These are phyloP conservation scores for Chaetorhynchus papuensis DNA, from an alignment of 2,113 vertebrate genomes.

Conservation along the genomic window DNA sequence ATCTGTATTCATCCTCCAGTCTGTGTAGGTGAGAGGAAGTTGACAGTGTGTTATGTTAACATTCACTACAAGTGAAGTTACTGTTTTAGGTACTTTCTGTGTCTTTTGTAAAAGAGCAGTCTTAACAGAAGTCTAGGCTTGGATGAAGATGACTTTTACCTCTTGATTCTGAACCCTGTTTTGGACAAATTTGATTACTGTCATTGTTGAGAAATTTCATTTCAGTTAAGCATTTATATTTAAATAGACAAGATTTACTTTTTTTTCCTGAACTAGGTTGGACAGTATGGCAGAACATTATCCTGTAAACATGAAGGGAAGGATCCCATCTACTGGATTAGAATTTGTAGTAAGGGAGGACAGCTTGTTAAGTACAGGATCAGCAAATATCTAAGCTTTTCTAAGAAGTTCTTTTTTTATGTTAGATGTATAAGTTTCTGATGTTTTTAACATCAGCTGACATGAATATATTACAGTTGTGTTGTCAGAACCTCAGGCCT, in stretches of 20 bases:
- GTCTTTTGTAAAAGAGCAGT: not conserved
- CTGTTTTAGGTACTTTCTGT: not conserved
- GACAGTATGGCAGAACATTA: not conserved
- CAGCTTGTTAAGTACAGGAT: not conserved
- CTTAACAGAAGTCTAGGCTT: not conserved
- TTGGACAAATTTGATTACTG: not conserved
- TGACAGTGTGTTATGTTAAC: not conserved
- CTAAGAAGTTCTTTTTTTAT: not conserved
- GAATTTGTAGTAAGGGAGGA: not conserved
- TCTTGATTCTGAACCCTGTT: not conserved
- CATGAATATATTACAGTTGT: not conserved
- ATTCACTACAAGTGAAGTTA: not conserved
- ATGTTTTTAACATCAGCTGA: not conserved
- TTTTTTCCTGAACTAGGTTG: not conserved
- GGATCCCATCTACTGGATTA: not conserved
- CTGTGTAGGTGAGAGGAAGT: not conserved
- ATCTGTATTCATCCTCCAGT: not conserved
- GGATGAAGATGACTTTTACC: not conserved
- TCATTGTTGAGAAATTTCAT: not conserved
- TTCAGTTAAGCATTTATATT: not conserved
- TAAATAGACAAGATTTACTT: not conserved
- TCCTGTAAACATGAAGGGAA: not conserved
- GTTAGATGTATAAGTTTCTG: not conserved
- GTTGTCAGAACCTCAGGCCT: not conserved
- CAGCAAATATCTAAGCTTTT: not conserved